phyloP scores from a whole-genome alignment of 2,888 invertebrate species.

The Drosophila sordidula region DNA sequence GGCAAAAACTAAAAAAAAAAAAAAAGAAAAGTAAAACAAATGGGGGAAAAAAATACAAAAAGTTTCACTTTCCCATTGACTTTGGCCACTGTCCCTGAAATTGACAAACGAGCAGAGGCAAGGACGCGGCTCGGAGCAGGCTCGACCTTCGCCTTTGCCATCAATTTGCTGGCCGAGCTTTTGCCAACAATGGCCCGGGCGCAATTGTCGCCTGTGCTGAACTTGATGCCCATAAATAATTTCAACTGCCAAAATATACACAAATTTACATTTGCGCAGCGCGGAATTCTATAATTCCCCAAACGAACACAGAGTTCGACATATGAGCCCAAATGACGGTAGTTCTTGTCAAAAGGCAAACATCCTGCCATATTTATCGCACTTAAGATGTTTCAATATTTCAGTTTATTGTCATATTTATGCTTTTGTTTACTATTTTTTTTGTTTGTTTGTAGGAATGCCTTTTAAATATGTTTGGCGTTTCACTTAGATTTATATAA shows the following conservation, averaged over 20 bases:
- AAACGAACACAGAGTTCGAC: not conserved
- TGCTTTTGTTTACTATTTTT: not conserved
- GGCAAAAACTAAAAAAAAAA: slow-evolving; percentile 14
- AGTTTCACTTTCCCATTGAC: slow-evolving; percentile 66
- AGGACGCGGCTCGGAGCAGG: slow-evolving; percentile 27
- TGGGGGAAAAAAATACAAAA: slow-evolving; percentile 20
- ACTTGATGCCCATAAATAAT: slow-evolving; percentile 56
- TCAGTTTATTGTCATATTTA: not conserved
- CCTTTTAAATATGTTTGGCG: not conserved
- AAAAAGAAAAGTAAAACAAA: slow-evolving; percentile 12
- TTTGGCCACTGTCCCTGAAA: slow-evolving; percentile 61
- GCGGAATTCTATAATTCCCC: slow-evolving; percentile 18
- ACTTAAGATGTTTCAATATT: not conserved
- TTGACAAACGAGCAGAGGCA: slow-evolving; percentile 44
- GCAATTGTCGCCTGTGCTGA: slow-evolving; percentile 26
- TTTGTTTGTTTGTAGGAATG: not conserved
- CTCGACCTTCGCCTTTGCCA: slow-evolving; percentile 72
- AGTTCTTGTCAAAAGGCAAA: slow-evolving; percentile 4
- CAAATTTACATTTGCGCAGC: slow-evolving; percentile 48
- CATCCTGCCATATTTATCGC: not conserved
- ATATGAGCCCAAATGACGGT: slow-evolving; percentile 23
- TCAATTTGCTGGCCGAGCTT: slow-evolving; percentile 52
- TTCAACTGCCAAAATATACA: slow-evolving; percentile 34
- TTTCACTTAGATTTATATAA: not conserved
- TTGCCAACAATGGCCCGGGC: slow-evolving; percentile 36